phyloP scores from a whole-genome alignment of 2,888 invertebrate species.

The Phalangium opilio region DNA sequence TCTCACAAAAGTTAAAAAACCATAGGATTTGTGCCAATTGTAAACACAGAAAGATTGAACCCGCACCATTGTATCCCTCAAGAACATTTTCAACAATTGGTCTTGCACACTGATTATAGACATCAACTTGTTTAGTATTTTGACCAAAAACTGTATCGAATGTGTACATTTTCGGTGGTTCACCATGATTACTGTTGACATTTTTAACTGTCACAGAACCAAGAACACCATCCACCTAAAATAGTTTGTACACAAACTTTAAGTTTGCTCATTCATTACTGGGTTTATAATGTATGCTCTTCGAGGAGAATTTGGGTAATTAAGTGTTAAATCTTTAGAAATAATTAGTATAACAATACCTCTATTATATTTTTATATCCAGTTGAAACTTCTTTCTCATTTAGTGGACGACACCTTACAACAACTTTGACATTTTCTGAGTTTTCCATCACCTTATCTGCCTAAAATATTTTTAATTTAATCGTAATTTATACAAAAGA shows the following conservation, averaged over 20 bases:
- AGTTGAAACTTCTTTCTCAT: slow-evolving; percentile 60
- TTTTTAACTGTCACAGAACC: slow-evolving; percentile 30
- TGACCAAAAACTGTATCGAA: slow-evolving; percentile 89
- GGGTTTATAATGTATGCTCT: too few species aligned
- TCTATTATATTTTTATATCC: slow-evolving; percentile 40
- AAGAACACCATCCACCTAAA: slow-evolving; percentile 30
- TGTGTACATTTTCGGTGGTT: slow-evolving; percentile 64
- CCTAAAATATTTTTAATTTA: too few species aligned
- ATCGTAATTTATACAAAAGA: too few species aligned
- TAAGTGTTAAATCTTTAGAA: too few species aligned
- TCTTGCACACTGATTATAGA: slow-evolving; percentile 88
- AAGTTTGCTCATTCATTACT: too few species aligned
- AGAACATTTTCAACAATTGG: slow-evolving; percentile 94
- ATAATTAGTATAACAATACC: too few species aligned
- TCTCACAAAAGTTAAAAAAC: too few species aligned
- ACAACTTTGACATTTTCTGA: slow-evolving; percentile 85
- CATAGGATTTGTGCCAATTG: too few species aligned
- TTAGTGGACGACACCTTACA: slow-evolving; percentile 90
- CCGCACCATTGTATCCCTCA: slow-evolving; percentile 77
- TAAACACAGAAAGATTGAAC: too few species aligned
- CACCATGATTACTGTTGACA: slow-evolving; percentile 27
- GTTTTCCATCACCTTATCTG: too few species aligned
- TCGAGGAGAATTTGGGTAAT: too few species aligned
- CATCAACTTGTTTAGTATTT: slow-evolving; percentile 72
- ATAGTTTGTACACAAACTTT: too few species aligned